Conservation (phyloP, 2,113 vertebrate species). For the Tychaedon coryphoeus region DNA sequence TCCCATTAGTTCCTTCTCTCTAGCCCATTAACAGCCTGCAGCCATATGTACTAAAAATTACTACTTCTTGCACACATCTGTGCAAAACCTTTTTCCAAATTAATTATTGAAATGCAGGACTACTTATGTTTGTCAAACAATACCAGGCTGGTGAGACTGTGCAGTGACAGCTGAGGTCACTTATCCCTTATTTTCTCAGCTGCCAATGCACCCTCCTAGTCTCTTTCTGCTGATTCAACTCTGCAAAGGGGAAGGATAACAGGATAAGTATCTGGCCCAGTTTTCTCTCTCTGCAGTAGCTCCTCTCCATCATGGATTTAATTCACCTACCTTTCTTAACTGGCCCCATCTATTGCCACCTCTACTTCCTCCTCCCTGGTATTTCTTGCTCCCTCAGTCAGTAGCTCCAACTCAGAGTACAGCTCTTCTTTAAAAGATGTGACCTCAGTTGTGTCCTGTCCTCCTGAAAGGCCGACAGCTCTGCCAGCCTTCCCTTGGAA, state of each 20-base stretch:
- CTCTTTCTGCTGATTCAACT: background rate
- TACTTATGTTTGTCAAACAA: background rate
- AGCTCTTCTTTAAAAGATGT: background rate
- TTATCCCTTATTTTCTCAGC: background rate
- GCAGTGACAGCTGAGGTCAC: background rate
- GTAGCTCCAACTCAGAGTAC: background rate
- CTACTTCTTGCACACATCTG: background rate
- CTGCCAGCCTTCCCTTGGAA: background rate
- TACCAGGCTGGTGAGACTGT: background rate
- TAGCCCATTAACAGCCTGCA: background rate
- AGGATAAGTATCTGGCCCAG: background rate
- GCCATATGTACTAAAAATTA: background rate
- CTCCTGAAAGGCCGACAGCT: background rate
- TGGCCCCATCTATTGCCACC: background rate
- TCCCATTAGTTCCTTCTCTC: background rate
- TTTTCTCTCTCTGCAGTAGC: background rate
- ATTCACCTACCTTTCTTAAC: background rate
- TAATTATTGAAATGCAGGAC: background rate
- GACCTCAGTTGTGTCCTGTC: background rate
- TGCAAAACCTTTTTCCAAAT: background rate
- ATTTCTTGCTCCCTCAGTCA: background rate
- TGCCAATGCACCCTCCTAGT: background rate
- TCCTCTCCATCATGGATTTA: background rate
- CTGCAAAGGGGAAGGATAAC: background rate
- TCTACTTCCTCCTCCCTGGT: background rate